Evolutionary conservation across 2,888 invertebrate species (phyloP).

Genomic region (Julus scanicus): DNA sequence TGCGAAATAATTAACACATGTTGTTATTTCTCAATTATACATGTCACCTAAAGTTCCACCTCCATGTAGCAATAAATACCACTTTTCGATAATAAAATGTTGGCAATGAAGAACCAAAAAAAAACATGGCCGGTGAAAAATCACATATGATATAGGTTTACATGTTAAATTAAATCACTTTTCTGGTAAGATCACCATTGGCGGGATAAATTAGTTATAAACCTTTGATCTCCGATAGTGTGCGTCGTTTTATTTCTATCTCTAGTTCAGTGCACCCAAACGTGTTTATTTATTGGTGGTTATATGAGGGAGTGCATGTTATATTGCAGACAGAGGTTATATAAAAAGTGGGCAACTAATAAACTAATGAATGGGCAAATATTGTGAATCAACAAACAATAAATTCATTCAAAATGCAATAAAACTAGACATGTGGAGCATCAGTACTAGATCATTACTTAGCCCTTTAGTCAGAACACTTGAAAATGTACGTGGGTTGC

Average conservation of each 20-base stretch:
- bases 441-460: neutral
- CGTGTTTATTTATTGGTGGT: constrained; percentile 20
- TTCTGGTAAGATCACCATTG: neutral
- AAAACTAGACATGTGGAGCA: neutral
- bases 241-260: neutral
- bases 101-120: too few relatives aligned
- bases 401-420: constrained; percentile 26
- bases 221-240: neutral
- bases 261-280: constrained; percentile 10
- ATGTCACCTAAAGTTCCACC: neutral
- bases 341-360: constrained; percentile 24
- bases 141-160: too few relatives aligned
- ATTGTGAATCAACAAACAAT: constrained; percentile 9
- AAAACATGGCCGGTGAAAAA: too few relatives aligned
- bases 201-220: neutral
- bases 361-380: constrained; percentile 33
- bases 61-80: neutral
- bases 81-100: too few relatives aligned
- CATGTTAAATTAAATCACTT: neutral
- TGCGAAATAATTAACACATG: neutral
- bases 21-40: neutral
- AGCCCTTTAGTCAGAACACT: neutral
- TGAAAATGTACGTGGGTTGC: neutral
- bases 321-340: neutral
- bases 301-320: constrained; percentile 21